These are phyloP conservation scores for Meloidogyne hapla DNA, from an alignment of 1,140 invertebrate genomes.

Conservation along the genomic window DNA sequence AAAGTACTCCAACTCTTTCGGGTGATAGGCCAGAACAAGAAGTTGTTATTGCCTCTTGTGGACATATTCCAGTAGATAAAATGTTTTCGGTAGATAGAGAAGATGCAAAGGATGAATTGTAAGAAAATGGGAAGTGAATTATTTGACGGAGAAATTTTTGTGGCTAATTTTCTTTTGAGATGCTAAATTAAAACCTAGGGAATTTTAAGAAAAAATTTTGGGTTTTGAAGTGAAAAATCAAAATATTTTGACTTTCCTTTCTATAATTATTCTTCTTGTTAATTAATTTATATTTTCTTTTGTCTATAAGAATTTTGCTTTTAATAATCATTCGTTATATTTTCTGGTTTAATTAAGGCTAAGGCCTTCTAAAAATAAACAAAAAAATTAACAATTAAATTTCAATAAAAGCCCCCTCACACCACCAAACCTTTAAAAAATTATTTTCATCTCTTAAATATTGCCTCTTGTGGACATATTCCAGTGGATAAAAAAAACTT, in stretches of 20 bases:
- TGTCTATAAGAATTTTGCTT: background rate
- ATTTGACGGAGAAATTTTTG: background rate
- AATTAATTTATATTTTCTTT: background rate
- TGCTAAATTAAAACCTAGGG: background rate
- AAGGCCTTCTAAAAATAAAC: no score
- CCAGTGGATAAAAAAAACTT: no score
- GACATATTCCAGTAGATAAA: conserved; percentile 59
- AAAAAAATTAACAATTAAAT: no score
- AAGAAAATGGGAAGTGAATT: background rate
- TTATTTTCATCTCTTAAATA: no score
- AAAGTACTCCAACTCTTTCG: conserved; percentile 52
- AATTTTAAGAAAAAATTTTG: no score
- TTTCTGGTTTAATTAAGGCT: no score
- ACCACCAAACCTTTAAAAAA: no score
- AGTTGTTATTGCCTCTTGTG: conserved; percentile 65
- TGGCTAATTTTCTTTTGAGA: background rate
- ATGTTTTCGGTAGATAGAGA: conserved; percentile 65
- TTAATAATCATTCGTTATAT: no score
- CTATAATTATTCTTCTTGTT: background rate
- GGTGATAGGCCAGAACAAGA: conserved; percentile 65
- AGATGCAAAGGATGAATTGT: conserved; percentile 42
- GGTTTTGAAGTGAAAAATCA: no score
- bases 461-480: no score
- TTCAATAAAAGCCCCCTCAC: no score
- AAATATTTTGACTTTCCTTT: background rate